Evolutionary conservation across 2,113 vertebrate genomes (phyloP).

Genomic region (Neotragus pygmaeus): DNA sequence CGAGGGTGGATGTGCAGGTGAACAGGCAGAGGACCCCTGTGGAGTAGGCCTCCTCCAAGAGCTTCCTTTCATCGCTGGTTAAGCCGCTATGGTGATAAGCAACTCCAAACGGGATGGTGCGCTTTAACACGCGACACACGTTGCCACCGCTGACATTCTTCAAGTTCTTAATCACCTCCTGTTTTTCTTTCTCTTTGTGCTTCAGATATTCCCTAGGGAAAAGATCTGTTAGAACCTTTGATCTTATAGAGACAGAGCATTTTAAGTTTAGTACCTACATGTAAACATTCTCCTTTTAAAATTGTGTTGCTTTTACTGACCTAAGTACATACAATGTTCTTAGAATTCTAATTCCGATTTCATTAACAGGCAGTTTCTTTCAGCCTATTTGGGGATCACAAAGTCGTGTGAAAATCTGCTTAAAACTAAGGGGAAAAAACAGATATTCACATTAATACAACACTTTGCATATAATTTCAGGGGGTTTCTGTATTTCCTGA

Average conservation of each 20-base stretch:
- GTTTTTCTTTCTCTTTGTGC: conserved; percentile 85
- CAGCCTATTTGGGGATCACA: not conserved
- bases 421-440: not conserved
- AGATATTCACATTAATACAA: not conserved
- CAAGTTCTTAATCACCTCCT: conserved; percentile 83
- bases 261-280: not conserved
- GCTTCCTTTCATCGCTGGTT: conserved; percentile 90
- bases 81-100: conserved; percentile 97
- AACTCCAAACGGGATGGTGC: conserved; percentile 90
- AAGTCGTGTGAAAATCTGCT: not conserved
- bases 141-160: conserved; percentile 81
- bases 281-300: not conserved
- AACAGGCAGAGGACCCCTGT: conserved; percentile 91
- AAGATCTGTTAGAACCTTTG: not conserved
- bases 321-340: not conserved
- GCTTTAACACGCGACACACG: conserved; percentile 88
- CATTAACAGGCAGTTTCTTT: not conserved
- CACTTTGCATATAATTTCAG: not conserved
- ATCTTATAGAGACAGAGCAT: not conserved
- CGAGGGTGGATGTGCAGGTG: conserved; percentile 95
- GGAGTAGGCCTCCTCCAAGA: conserved; percentile 93
- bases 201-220: conserved; percentile 83
- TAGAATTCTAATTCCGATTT: conserved; percentile 22
- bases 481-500: not conserved
- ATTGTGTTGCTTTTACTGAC: not conserved